Base-by-base conservation (phyloP, 2,888 invertebrate species). In the Dicyrtomina minuta region DNA sequence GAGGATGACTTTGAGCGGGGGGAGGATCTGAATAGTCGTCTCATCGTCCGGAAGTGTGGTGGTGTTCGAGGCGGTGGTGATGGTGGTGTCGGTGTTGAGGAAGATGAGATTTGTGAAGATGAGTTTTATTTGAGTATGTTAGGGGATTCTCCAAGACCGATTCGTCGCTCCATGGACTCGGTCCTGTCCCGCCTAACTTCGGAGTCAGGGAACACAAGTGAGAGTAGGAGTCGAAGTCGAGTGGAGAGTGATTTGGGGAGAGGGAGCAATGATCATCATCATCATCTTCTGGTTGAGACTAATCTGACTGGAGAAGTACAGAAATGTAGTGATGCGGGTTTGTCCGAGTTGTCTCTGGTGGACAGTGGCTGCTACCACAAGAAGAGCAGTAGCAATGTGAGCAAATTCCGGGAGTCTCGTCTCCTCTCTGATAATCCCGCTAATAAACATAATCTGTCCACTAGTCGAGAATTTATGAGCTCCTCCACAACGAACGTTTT, bases 51-150 rank as follows among this genome's bases (percentile, higher is more conserved):
- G 33, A 33, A 33, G 33, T 24, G 41, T 2, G 8, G 3, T 8
- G 65, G 53, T 3, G 66, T 2, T 8, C n/a, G n/a, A n/a, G n/a
- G n/a, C n/a, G n/a, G n/a, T 12, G 46, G 15, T 2, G 46, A 46
- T 4, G 26, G 26, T 33, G 41, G 41, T 2, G 8, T 6, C 8
- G 65, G 53, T 3, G 66, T 2, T 8, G n/a, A 51, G 49, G 53
- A 64, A 20, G 68, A 67, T 44, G 75, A 75, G 53, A 72, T 73
- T 67, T 70, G 71, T 49, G 74, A 73, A 56, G 74, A 75, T 62
- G 77, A 75, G 46, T 77, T 77, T 72, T 77, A 74, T 44, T 73
- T 77, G 20, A 59, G 72, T 15, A 77, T 77, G 77, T 58, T 75
- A 27, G 70, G 70, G 5, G 74, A 71, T 44, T 77, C 77, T 22